A percentile compares a stretch with the other conserved stretches of the same genome.
These are phyloP conservation scores for Adelognathus sp. DNA, from an alignment of 2,888 invertebrate species.

Conservation along the genomic window DNA sequence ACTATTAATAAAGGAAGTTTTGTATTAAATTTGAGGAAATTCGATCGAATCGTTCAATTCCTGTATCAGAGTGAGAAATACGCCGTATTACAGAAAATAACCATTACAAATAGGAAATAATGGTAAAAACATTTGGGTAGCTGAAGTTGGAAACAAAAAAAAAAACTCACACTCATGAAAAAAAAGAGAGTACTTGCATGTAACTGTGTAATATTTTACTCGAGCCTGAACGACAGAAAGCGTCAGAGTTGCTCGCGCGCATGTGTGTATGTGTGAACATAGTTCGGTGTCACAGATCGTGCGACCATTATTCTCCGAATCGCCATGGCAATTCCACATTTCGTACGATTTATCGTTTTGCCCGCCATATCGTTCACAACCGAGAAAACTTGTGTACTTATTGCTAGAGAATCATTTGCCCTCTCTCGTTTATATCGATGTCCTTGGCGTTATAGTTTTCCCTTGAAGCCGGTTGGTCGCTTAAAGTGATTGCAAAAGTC, in stretches of 20 bases:
- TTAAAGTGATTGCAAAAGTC: conserved; percentile 34
- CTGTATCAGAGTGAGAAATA: no score
- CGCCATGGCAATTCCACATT: conserved; percentile 42
- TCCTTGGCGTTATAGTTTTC: conserved; percentile 3
- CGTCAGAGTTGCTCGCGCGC: neutral
- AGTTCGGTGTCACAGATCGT: conserved; percentile 43
- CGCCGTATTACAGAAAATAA: no score
- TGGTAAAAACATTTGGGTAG: neutral
- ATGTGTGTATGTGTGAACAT: conserved; percentile 3
- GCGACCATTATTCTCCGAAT: conserved; percentile 44
- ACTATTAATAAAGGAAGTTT: no score
- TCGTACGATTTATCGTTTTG: conserved; percentile 43
- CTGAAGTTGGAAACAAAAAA: neutral
- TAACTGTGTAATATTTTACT: neutral
- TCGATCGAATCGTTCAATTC: no score
- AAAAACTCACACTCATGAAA: neutral
- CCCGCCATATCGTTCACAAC: neutral
- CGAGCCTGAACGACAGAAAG: neutral
- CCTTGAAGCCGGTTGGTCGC: neutral
- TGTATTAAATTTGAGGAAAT: no score
- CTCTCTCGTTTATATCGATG: conserved; percentile 18
- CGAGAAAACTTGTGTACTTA: conserved; percentile 45
- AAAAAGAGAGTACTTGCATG: neutral
- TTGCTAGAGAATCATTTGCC: conserved; percentile 40
- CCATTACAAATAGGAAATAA: no score